These are phyloP conservation scores for Micromys minutus DNA, from an alignment of 2,113 vertebrate genomes.

Conservation along the genomic window DNA sequence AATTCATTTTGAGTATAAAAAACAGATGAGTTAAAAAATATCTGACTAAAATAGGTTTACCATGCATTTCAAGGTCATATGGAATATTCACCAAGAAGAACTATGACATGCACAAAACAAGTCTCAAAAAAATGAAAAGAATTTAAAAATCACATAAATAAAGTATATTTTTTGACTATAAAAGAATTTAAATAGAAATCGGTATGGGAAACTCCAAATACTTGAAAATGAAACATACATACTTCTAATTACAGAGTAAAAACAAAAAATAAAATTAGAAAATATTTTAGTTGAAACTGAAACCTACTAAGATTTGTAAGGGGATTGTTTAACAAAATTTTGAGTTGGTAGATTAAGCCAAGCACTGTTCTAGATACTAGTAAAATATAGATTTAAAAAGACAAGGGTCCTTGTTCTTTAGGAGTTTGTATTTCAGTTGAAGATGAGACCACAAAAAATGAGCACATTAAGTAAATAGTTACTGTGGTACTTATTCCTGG, in stretches of 20 bases:
- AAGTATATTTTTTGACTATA: not conserved
- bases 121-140: not conserved
- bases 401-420: not conserved
- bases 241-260: not conserved
- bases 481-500: too few species aligned
- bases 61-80: not conserved
- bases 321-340: not conserved
- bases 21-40: not conserved
- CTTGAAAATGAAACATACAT: not conserved
- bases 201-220: not conserved
- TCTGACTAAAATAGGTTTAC: not conserved
- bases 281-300: constrained; percentile 17
- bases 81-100: not conserved
- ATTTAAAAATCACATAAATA: not conserved
- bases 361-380: not conserved
- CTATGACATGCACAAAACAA: not conserved
- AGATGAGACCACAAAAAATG: not conserved
- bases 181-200: not conserved
- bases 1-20: not conserved
- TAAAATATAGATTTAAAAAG: not conserved
- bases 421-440: not conserved
- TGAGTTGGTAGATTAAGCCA: not conserved
- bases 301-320: not conserved
- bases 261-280: not conserved
- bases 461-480: not conserved